Base-by-base conservation (phyloP, 2,113 vertebrate genomes). In the Falco punctatus region DNA sequence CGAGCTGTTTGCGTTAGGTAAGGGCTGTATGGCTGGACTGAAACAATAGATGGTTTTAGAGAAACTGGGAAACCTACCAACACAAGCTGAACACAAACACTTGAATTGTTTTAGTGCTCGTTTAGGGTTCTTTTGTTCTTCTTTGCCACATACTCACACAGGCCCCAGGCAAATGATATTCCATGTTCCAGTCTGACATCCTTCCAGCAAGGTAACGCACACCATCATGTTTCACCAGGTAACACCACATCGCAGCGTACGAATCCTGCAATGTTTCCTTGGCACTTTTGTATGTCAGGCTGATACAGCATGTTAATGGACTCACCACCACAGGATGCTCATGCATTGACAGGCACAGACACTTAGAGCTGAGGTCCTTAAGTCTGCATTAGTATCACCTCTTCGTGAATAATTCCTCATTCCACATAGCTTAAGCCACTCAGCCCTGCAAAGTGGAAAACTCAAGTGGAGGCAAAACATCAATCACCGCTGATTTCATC, bases 291-390 rank as follows among this genome's bases (percentile, higher is more conserved):
- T 14, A 40, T n/a, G 2, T 4, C 1, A 0, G 35, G 72, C 33
- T 26, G 49, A 19, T 7, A 7, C 10, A 4, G n/a, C 15, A 1
- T 1, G 12, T 4, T 27, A 23, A 5, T 2, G 16, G 61, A 15
- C 4, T 35, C 3, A 0, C 65, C 51, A n/a, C 3, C 42, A 52
- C 1, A 0, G 48, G 13, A 57, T 5, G 33, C 32, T 38, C 5
- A 3, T 1, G 35, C 5, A 35, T 18, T 0, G 13, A 33, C 70
- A 33, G 65, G 22, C 72, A 49, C 28, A 11, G 38, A 35, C 49
- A 11, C 44, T 8, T 28, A 42, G 4, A 80, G 42, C 15, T 7
- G 6, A 32, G 7, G 1, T 21, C 73, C 69, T 17, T 8, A 40
- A 11, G 44, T 2, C 52, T 16, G 0, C n/a, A 4, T 22, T 30